phyloP scores from a whole-genome alignment of 2,888 invertebrate genomes.

The Bembecia ichneumoniformis region DNA sequence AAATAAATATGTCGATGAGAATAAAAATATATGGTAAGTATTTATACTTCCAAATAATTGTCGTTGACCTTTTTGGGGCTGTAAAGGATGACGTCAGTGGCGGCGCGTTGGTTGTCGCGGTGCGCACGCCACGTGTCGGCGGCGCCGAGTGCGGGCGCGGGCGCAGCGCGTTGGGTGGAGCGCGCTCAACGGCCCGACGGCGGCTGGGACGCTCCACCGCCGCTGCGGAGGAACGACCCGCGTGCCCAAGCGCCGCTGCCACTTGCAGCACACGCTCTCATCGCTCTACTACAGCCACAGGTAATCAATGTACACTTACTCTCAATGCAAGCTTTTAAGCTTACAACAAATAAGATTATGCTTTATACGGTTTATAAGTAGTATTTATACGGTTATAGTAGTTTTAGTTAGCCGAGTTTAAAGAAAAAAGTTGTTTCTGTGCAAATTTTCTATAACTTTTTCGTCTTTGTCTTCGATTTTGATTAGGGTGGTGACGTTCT shows the following conservation, averaged over 20 bases:
- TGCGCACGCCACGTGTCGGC: slow-evolving; percentile 48
- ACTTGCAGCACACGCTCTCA: slow-evolving; percentile 84
- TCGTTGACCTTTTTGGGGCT: neutral
- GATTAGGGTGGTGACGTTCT: slow-evolving; percentile 44
- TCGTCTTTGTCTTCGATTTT: neutral
- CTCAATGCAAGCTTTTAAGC: no score
- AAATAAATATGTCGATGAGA: no score
- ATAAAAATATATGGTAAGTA: no score
- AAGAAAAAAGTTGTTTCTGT: no score
- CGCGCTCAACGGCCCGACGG: slow-evolving; percentile 81
- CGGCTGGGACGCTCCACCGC: slow-evolving; percentile 75
- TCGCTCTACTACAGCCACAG: slow-evolving; percentile 80
- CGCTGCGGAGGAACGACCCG: slow-evolving; percentile 72
- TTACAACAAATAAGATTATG: no score
- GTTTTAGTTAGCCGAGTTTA: no score
- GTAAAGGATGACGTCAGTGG: slow-evolving; percentile 54
- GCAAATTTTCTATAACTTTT: no score
- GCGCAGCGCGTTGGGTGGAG: slow-evolving; percentile 83
- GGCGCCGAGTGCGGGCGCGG: slow-evolving; percentile 34
- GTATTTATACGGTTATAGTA: no score
- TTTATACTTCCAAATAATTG: no score
- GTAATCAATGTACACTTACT: slow-evolving; percentile 15
- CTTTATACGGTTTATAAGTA: no score
- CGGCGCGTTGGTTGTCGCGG: slow-evolving; percentile 51
- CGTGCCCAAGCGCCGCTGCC: slow-evolving; percentile 65